Evolutionary conservation across 2,888 invertebrate species (phyloP).

Genomic region (Troilus luridus): DNA sequence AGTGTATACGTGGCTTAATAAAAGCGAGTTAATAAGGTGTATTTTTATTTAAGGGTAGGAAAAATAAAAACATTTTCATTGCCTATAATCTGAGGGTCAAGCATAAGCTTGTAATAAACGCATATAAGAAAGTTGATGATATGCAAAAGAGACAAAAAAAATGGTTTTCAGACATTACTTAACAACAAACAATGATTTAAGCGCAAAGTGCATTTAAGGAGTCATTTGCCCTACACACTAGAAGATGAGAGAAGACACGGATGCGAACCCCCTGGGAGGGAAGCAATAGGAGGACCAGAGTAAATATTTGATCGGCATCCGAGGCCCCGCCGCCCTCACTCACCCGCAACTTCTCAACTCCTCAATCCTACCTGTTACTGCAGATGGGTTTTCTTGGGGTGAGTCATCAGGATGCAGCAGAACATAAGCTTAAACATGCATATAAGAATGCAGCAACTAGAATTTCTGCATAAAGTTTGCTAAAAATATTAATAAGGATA

Average conservation of each 20-base stretch:
- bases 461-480: too few species aligned
- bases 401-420: background rate
- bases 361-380: slow-evolving; percentile 29
- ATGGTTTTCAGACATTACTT: background rate
- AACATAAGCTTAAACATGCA: background rate
- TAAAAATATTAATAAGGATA: too few species aligned
- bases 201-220: background rate
- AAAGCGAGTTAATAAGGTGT: too few species aligned
- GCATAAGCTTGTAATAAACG: too few species aligned
- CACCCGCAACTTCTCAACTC: slow-evolving; percentile 34
- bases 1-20: too few species aligned
- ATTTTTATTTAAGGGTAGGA: too few species aligned
- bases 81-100: too few species aligned
- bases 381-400: background rate
- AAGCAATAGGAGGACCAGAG: slow-evolving; percentile 24
- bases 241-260: background rate
- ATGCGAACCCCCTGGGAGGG: background rate
- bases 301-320: slow-evolving; percentile 42
- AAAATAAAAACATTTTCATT: too few species aligned
- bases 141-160: too few species aligned
- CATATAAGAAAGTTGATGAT: too few species aligned
- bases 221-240: background rate
- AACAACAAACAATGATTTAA: background rate
- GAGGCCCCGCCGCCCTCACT: background rate
- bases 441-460: too few species aligned